Percentiles rank a stretch among this genome's conserved stretches.
Evolutionary conservation across 2,113 vertebrate species (phyloP).

Genomic region (Pseudolaguvia tuberculata): DNA sequence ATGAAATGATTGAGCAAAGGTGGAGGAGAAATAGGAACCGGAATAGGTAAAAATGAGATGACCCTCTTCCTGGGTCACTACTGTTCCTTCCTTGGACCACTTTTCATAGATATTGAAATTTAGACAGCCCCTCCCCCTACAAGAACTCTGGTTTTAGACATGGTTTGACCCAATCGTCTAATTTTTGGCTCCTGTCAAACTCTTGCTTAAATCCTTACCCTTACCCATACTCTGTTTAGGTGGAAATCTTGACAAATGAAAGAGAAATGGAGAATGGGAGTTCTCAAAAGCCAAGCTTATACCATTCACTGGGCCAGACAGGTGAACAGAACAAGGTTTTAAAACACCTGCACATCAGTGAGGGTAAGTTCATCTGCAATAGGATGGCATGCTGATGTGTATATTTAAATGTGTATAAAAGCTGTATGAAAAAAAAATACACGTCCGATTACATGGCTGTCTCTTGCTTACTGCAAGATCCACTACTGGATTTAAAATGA

Average conservation of each 20-base stretch:
- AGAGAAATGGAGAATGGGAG: constrained; percentile 53
- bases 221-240: constrained; percentile 39
- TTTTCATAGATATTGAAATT: too few species aligned
- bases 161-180: too few species aligned
- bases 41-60: background rate
- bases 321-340: constrained; percentile 52
- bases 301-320: constrained; percentile 54
- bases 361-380: constrained; percentile 25
- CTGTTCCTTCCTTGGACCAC: too few species aligned
- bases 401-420: background rate
- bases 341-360: background rate
- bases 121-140: too few species aligned
- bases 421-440: background rate
- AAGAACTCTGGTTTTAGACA: too few species aligned
- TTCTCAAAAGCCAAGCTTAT: constrained; percentile 17
- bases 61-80: too few species aligned
- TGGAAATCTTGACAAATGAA: constrained; percentile 52
- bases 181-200: too few species aligned
- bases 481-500: too few species aligned
- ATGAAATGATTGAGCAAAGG: too few species aligned
- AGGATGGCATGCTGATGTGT: background rate
- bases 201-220: too few species aligned
- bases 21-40: background rate
- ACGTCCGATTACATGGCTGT: too few species aligned
- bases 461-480: too few species aligned